Evolutionary conservation across 2,797 vertebrate genomes (phyloP), one percentile per base, ranked within the genome.

Genomic region (Pelobates cultripes): DNA sequence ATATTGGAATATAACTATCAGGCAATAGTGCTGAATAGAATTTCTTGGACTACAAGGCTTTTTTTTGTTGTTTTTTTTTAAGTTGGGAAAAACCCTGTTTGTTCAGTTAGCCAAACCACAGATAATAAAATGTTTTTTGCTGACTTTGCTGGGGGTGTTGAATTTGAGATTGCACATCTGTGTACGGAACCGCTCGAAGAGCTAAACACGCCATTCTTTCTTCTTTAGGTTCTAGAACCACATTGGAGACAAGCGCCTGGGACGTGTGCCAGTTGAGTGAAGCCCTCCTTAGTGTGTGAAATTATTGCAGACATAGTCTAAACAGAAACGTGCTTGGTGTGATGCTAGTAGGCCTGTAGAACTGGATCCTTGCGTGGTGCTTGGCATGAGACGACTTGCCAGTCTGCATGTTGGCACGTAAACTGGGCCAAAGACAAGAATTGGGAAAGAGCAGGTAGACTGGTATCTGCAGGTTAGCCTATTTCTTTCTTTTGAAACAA

Each of bases 401-500:
- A 71, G 42, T 74, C 66, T 83, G 76, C 77, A 8, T 78, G 83
- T 81, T 70, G 82, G 3, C 86, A 82, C 72, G 87, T 76, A 84
- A 9, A 3, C 77, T 79, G 85, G 67, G 87, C 77, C 73, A 85
- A 85, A 86, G 84, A 70, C 85, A 87, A 90, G 81, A 85, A 85
- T 85, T 87, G 75, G 76, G 75, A 76, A 85, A 88, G 64, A 80
- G 61, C 2, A 76, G 75, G 64, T 47, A 43, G 51, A 71, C 87
- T 17, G 10, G 3, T 80, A 84, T 45, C 2, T 68, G 57, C 69
- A 17, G 71, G 61, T 71, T 13, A 4, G 8, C 9, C 13, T 57
- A 51, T 6, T 51, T 5, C 47, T 51, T 51, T 51, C 47, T 51
- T 6, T 51, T 5, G 5, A 51, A 51, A 51, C 47, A 51, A 51